Conservation (phyloP, 2,113 vertebrate genomes). For the Oreochromis spilurus region DNA sequence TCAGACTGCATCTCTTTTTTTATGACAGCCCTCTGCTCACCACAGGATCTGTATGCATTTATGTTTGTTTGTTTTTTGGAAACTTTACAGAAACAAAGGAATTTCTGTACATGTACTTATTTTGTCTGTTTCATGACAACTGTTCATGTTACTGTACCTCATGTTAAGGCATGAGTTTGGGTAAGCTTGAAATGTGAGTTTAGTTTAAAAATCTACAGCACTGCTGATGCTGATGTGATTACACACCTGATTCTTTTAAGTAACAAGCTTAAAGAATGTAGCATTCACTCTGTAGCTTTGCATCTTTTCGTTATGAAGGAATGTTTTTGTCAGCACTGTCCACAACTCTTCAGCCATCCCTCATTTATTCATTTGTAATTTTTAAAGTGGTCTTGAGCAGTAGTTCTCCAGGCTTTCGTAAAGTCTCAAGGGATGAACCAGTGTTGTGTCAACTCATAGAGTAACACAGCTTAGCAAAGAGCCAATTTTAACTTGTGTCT, state of each 20-base stretch:
- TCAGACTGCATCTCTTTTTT: neutral
- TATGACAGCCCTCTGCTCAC: neutral
- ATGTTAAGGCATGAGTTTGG: neutral
- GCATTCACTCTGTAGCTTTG: neutral
- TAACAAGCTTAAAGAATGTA: neutral
- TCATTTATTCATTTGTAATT: neutral
- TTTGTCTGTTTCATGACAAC: neutral
- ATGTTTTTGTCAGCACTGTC: neutral
- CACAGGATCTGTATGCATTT: neutral
- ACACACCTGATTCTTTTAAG: neutral
- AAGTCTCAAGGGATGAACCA: neutral
- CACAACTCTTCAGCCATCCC: neutral
- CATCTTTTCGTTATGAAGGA: neutral
- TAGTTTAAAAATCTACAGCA: neutral
- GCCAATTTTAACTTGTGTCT: neutral
- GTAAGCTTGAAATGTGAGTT: neutral
- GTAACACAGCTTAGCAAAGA: neutral
- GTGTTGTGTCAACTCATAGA: neutral
- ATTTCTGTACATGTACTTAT: neutral
- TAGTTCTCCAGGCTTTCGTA: neutral
- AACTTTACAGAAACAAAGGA: neutral
- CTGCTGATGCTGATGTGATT: neutral
- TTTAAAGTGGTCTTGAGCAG: neutral
- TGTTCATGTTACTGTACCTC: neutral
- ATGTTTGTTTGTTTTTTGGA: neutral